These are phyloP conservation scores for Drosophila picticornis DNA, from an alignment of 2,888 invertebrate genomes.

Conservation along the genomic window DNA sequence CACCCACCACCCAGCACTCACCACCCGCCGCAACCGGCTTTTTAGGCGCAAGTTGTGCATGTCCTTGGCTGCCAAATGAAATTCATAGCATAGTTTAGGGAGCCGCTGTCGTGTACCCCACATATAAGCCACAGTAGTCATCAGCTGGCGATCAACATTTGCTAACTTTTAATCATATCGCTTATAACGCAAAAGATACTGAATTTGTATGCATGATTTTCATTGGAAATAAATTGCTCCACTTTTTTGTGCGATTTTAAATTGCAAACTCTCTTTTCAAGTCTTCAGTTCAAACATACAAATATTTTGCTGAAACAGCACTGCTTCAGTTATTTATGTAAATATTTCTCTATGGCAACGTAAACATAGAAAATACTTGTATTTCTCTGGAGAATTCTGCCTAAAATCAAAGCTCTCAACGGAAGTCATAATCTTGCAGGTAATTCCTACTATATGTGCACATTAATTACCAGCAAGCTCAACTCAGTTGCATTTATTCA, in stretches of 20 bases:
- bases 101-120: slow-evolving; percentile 56
- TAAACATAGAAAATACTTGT: background rate
- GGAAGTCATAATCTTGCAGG: background rate
- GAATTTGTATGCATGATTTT: background rate
- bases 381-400: background rate
- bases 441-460: background rate
- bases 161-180: background rate
- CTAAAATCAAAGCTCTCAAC: background rate
- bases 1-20: background rate
- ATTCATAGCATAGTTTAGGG: slow-evolving; percentile 75
- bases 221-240: background rate
- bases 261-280: background rate
- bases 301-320: background rate
- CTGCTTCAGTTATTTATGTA: background rate
- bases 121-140: slow-evolving; percentile 54
- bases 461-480: background rate
- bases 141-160: slow-evolving; percentile 24
- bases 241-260: background rate
- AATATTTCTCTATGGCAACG: background rate
- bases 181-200: background rate
- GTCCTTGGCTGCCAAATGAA: slow-evolving; percentile 80
- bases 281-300: background rate
- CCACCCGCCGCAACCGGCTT: slow-evolving; percentile 45
- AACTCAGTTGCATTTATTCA: slow-evolving; percentile 20
- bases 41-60: slow-evolving; percentile 78